A percentile compares a stretch with the other conserved stretches of the same genome.
phyloP scores from a whole-genome alignment of 1,140 invertebrate species.

The Saxidomus purpurata region DNA sequence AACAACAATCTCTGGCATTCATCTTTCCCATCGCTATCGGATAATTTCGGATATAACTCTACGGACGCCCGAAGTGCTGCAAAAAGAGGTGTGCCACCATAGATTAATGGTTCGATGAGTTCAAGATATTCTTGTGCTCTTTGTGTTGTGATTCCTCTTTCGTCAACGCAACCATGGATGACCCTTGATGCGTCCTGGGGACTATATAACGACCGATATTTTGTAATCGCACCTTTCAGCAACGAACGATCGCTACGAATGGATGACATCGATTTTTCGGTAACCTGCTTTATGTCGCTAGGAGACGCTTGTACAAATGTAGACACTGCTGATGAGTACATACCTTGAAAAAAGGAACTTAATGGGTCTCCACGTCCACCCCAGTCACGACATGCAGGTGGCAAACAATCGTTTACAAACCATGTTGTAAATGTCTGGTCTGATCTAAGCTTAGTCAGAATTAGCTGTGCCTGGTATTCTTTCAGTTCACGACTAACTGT shows the following conservation, averaged over 20 bases:
- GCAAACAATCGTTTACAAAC: slow-evolving; percentile 17
- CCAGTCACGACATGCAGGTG: slow-evolving; percentile 2
- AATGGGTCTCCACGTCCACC: background rate
- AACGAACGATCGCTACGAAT: too few species aligned
- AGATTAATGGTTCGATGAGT: slow-evolving; percentile 28
- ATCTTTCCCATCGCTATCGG: background rate
- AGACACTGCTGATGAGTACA: background rate
- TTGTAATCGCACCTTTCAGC: background rate
- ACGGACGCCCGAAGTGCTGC: background rate
- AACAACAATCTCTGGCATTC: slow-evolving; percentile 2
- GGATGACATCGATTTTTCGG: background rate
- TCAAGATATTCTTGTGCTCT: slow-evolving; percentile 25
- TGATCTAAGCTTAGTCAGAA: background rate
- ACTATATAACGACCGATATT: background rate
- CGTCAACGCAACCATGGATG: background rate
- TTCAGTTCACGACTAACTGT: background rate
- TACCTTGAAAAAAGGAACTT: background rate
- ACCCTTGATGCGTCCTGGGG: background rate
- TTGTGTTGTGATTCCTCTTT: slow-evolving; percentile 3
- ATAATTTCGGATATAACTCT: too few species aligned
- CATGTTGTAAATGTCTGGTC: background rate
- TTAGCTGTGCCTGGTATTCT: background rate
- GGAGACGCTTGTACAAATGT: background rate
- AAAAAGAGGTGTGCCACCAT: slow-evolving; percentile 12
- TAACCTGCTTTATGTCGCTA: background rate